Evolutionary conservation across 37 sponge, comb jelly and placozoan genomes (phyloP).

Genomic region (Ephydatia muelleri): DNA sequence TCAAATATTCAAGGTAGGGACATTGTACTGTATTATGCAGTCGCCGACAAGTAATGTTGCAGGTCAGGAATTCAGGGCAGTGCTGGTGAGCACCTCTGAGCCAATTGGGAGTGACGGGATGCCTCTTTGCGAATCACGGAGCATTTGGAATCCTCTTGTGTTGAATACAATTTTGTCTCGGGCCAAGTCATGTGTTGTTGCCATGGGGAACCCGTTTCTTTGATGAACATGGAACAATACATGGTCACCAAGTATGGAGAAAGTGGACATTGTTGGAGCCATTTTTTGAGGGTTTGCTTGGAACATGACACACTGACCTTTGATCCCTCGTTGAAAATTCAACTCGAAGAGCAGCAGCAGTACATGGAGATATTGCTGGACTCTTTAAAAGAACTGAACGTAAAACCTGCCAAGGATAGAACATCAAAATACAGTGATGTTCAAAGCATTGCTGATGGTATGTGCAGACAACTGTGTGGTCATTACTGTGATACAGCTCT

Average conservation of each 20-base stretch:
- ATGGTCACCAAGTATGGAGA: not conserved
- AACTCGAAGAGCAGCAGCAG: not conserved
- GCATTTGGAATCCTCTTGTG: not conserved
- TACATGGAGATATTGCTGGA: no score
- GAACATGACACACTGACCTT: not conserved
- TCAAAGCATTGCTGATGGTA: not conserved
- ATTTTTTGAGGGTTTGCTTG: not conserved
- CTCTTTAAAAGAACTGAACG: no score
- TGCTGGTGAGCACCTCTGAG: not conserved
- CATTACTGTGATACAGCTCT: no score
- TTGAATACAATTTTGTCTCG: not conserved
- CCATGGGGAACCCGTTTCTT: not conserved
- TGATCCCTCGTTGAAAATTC: not conserved
- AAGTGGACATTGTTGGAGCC: not conserved
- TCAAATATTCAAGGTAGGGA: not conserved
- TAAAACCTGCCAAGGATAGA: no score
- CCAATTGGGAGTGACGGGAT: not conserved
- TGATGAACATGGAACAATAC: not conserved
- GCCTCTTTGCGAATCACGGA: not conserved
- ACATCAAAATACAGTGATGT: not conserved
- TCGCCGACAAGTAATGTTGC: no score
- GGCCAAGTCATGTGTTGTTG: not conserved
- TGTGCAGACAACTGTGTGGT: not conserved
- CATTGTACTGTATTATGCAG: not conserved
- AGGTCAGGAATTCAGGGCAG: not conserved